Conservation (phyloP, 35 echinoderm and acorn worm genomes). For the Ptychodera flava region DNA sequence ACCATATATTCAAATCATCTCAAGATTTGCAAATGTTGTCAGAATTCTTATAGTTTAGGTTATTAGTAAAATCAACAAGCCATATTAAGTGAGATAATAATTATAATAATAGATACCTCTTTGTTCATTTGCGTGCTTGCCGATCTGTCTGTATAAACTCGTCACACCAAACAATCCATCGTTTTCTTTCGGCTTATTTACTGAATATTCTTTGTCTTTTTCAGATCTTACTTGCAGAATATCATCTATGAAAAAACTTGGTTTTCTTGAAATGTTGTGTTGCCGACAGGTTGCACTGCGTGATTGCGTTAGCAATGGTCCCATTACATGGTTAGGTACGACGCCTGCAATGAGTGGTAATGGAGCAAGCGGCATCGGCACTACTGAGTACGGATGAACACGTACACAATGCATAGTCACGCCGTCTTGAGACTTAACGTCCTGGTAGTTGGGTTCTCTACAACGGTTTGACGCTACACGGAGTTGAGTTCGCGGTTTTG, state of each 20-base stretch:
- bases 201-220: not conserved
- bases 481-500: too few species aligned
- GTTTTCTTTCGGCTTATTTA: not conserved
- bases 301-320: not conserved
- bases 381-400: not conserved
- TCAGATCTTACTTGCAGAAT: not conserved
- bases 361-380: not conserved
- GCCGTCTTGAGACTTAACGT: too few species aligned
- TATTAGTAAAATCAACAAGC: not conserved
- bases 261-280: not conserved
- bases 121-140: not conserved
- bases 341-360: not conserved
- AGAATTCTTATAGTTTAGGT: not conserved
- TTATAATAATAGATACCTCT: not conserved
- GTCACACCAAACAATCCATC: not conserved
- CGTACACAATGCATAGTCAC: not conserved
- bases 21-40: not conserved
- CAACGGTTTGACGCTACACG: too few species aligned
- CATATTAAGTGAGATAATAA: not conserved
- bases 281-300: not conserved
- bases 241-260: not conserved
- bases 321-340: not conserved
- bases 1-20: too few species aligned
- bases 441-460: too few species aligned
- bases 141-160: not conserved